phyloP scores from a whole-genome alignment of 2,888 invertebrate genomes.

The Aquatica leii region DNA sequence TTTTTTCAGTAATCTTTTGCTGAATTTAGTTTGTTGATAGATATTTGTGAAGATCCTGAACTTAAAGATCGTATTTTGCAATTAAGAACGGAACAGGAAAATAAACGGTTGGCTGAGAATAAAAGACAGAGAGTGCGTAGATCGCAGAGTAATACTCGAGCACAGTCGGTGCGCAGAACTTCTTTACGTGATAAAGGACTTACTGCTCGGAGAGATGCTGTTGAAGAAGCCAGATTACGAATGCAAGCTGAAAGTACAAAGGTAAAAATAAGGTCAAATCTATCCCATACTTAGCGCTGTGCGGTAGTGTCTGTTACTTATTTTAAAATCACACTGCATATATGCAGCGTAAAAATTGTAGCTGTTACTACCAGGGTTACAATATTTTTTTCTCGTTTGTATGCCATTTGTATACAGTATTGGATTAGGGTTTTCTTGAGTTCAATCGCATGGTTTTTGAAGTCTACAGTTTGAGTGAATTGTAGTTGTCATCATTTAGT shows the following conservation, averaged over 20 bases:
- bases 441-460: too few species aligned
- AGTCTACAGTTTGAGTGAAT: too few species aligned
- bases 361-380: too few species aligned
- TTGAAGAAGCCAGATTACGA: constrained; percentile 86
- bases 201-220: constrained; percentile 92
- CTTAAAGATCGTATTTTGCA: constrained; percentile 89
- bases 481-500: too few species aligned
- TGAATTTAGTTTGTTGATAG: constrained; percentile 62
- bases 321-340: too few species aligned
- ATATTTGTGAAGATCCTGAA: constrained; percentile 96
- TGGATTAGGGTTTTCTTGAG: too few species aligned
- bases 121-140: constrained; percentile 72
- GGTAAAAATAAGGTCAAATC: too few species aligned
- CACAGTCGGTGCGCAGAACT: constrained; percentile 92
- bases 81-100: constrained; percentile 85
- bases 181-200: constrained; percentile 92
- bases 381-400: too few species aligned
- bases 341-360: too few species aligned
- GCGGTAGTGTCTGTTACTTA: too few species aligned
- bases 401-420: too few species aligned
- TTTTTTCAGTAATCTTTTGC: neutral
- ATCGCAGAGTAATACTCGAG: constrained; percentile 81
- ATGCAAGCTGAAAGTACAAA: constrained; percentile 62
- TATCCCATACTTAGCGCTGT: too few species aligned
- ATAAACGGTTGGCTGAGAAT: constrained; percentile 69